Evolutionary conservation across 1,140 invertebrate genomes (phyloP), one percentile per base, ranked within the genome.

Genomic region (Lycorma delicatula): DNA sequence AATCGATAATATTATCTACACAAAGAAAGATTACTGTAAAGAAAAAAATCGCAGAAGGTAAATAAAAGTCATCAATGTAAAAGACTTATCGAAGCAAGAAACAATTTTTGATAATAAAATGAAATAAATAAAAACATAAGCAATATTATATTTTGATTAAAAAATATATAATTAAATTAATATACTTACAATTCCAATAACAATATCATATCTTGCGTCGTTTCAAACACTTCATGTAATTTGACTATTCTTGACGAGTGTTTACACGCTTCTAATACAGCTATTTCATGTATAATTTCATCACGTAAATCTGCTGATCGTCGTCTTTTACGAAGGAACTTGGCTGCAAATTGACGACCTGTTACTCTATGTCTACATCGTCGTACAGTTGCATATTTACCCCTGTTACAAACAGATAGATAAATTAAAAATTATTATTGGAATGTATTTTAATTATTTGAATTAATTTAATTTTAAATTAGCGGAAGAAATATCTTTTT

Each of bases 311-410:
- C 88, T 59, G 83, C 80, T 25, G 84, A 85, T 61, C 87, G 82
- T 66, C 92, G 81, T 63, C 91, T 77, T 72, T 96, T 93, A 71
- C 87, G 84, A 62, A 97, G 87, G 75, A 91, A 94, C 77, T 98
- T 98, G 60, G 93, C 95, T 1, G 95, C 95, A 78, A 89, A 97
- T 71, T 91, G 84, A 61, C 81, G 78, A 25, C 89, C 87, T 7
- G 86, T 90, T 58, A 82, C 80, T 69, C 85, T 82, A 71, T 96
- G 87, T n/a, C 82, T 79, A 64, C 92, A 91, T 72, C 89, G 82
- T 62, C 88, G 83, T 47, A 98, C 94, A 56, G 91, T 85, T 16
- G 94, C 95, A 74, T 96, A 98, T 78, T 97, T 96, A 31, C 95
- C 95, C 71, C 93, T 97, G 80, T 5, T 76, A 78, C 60, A 71